Percentiles rank a stretch among this genome's conserved stretches.
Evolutionary conservation across 2,888 invertebrate species (phyloP).

Genomic region (Lymantria dispar): DNA sequence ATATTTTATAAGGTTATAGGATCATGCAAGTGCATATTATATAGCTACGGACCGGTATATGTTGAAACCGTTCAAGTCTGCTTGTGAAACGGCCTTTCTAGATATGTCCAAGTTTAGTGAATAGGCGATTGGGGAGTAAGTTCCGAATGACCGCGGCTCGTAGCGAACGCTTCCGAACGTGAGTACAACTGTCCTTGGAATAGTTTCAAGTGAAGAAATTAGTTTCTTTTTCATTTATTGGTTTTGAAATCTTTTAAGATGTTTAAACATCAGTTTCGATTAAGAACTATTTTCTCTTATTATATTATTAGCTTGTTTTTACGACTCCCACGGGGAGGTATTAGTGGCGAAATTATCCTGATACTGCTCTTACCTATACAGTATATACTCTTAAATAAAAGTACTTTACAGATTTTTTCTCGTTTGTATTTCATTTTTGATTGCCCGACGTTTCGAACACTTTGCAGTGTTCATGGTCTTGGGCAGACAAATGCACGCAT

Average conservation of each 20-base stretch:
- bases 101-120: constrained; percentile 21
- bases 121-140: constrained; percentile 21
- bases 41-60: constrained; percentile 13
- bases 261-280: too few species aligned
- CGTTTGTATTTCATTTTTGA: too few species aligned
- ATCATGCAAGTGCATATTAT: background rate
- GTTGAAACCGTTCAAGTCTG: constrained; percentile 2
- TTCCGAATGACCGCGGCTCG: constrained; percentile 30
- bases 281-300: too few species aligned
- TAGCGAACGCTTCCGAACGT: constrained; percentile 25
- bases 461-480: too few species aligned
- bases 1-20: background rate
- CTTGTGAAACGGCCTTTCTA: constrained; percentile 24
- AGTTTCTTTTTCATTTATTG: background rate
- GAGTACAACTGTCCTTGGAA: constrained; percentile 10
- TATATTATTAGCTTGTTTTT: too few species aligned
- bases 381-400: too few species aligned
- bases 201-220: constrained; percentile 9
- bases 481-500: too few species aligned
- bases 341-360: too few species aligned
- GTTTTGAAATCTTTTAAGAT: background rate
- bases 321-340: too few species aligned
- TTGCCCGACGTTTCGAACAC: too few species aligned
- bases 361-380: too few species aligned
- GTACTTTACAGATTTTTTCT: too few species aligned